These are phyloP conservation scores for Liodrosophila aerea DNA, from an alignment of 2,888 invertebrate species.

Conservation along the genomic window DNA sequence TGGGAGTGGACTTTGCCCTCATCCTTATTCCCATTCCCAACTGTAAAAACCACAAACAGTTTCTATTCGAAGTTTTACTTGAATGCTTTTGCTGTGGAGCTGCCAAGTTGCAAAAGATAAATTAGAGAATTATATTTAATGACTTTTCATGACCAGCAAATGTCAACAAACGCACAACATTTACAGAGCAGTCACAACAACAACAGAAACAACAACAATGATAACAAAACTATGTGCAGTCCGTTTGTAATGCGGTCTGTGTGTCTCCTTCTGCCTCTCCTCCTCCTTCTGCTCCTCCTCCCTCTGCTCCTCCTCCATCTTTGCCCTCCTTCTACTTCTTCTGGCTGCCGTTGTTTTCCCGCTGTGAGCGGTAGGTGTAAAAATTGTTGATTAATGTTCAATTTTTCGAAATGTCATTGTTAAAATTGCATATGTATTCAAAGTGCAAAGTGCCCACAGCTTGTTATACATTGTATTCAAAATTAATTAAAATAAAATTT, in stretches of 20 bases:
- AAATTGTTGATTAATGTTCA: slow-evolving; percentile 76
- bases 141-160: slow-evolving; percentile 76
- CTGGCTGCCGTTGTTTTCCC: slow-evolving; percentile 3
- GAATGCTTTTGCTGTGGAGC: slow-evolving; percentile 60
- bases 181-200: slow-evolving; percentile 57
- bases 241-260: slow-evolving; percentile 22
- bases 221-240: slow-evolving; percentile 50
- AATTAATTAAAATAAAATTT: slow-evolving; percentile 2
- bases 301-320: slow-evolving; percentile 11
- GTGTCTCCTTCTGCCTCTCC: slow-evolving; percentile 19
- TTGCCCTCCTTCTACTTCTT: slow-evolving; percentile 10
- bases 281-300: slow-evolving; percentile 4
- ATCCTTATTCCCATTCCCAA: background rate
- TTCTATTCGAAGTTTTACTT: slow-evolving; percentile 35
- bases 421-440: slow-evolving; percentile 42
- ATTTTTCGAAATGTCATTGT: slow-evolving; percentile 38
- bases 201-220: slow-evolving; percentile 32
- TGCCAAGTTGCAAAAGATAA: slow-evolving; percentile 61
- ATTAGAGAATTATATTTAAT: slow-evolving; percentile 72
- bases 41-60: slow-evolving; percentile 4
- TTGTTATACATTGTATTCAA: slow-evolving; percentile 3
- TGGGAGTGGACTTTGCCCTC: background rate
- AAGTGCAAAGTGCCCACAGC: slow-evolving; percentile 10
- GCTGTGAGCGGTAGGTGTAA: slow-evolving; percentile 59
- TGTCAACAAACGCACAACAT: slow-evolving; percentile 69